Evolutionary conservation across 2,888 invertebrate species (phyloP).

Genomic region (Hecatera dysodea): DNA sequence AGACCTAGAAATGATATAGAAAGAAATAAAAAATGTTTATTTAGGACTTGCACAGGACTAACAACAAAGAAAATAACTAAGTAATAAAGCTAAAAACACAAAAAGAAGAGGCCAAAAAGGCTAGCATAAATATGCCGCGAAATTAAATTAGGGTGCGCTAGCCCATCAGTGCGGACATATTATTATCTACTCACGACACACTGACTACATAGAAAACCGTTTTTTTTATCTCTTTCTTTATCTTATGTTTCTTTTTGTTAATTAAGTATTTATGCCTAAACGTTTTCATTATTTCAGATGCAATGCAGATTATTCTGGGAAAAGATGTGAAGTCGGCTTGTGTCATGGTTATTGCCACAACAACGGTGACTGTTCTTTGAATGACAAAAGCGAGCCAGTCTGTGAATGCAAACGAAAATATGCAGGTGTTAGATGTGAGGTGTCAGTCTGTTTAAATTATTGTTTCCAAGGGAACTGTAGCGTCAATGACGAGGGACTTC

Average conservation of each 20-base stretch:
- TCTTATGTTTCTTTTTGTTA: neutral
- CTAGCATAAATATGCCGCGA: no score
- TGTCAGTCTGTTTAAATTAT: neutral
- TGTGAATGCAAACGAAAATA: constrained; percentile 85
- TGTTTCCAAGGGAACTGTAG: neutral
- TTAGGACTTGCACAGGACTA: no score
- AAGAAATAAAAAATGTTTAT: no score
- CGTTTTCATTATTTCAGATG: constrained; percentile 79
- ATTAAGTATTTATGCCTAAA: neutral
- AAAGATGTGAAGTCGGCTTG: constrained; percentile 86
- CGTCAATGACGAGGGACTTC: neutral
- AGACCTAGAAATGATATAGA: neutral
- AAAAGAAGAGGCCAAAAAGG: no score
- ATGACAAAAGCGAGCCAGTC: constrained; percentile 74
- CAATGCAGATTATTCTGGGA: constrained; percentile 79
- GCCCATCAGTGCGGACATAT: no score
- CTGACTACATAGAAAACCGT: no score
- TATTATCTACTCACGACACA: no score
- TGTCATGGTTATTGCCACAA: constrained; percentile 92
- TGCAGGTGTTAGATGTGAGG: neutral
- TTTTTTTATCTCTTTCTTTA: no score
- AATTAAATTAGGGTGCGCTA: no score
- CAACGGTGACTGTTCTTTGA: constrained; percentile 88
- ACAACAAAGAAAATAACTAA: no score
- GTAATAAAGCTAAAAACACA: no score